Evolutionary conservation across 2,113 vertebrate genomes (phyloP), one percentile per base, ranked within the genome.

Genomic region (Pseudois nayaur): DNA sequence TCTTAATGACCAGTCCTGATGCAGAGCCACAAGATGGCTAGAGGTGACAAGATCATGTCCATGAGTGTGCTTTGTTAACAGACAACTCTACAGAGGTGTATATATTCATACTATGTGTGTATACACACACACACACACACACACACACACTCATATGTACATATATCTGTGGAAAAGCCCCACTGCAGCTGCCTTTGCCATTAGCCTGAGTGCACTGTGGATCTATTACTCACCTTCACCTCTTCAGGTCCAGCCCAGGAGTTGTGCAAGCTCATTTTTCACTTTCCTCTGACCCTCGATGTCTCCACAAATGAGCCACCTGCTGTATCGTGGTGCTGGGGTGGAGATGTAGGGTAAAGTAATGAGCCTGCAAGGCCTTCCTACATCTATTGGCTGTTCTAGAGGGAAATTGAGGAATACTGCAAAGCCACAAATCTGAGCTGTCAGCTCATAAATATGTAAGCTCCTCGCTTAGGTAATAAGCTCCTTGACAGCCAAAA

Each of bases 381-480:
- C 94, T 40, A 0, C 6, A 67, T 52, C 96, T 21, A 33, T 60
- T 74, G 95, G 95, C 74, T 59, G 83, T 59, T 89, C 83, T n/a
- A 78, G 62, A 86, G 95, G 97, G 93, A 95, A 86, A 57, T 81
- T 40, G 96, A 97, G 95, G 95, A 96, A 97, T 67, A 17, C 86
- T 52, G 87, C 89, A 74, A 59, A 94, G 71, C 96, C 89, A 81
- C 94, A 89, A 81, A 93, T 84, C 91, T 84, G 92, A 90, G 97
- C 54, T 96, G 94, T 93, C 96, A 95, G 96, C 95, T 98, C 97
- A 97, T 98, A 95, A 97, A 97, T 97, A 97, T 98, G 97, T 82
- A 95, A 97, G 97, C 86, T 85, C 94, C 60, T 91, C 6, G 33
- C 95, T 97, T 95, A 93, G 97, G 95, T 97, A 95, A 93, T 89